Conservation (phyloP, 2,113 vertebrate species). For the Pionites leucogaster region DNA sequence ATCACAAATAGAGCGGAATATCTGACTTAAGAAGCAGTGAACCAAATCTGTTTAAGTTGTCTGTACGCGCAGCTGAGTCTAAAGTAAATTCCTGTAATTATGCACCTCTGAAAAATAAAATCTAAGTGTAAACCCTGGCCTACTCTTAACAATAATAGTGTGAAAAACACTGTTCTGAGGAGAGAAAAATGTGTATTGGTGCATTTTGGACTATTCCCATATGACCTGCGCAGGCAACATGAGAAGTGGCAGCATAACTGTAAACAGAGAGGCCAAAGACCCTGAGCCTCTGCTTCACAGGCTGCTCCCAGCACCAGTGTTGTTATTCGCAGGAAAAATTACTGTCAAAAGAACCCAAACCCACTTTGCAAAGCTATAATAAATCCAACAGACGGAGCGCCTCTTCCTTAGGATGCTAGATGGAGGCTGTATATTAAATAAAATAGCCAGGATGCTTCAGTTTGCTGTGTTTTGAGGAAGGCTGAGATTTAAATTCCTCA, state of each 20-base stretch:
- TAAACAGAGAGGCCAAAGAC: constrained; percentile 59
- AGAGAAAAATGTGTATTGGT: not conserved
- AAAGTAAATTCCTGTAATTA: not conserved
- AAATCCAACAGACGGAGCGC: not conserved
- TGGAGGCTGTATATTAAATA: not conserved
- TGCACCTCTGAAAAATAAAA: constrained; percentile 15
- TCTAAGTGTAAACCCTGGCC: not conserved
- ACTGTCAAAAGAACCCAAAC: not conserved
- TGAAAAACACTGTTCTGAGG: constrained; percentile 39
- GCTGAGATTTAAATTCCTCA: not conserved
- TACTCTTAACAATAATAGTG: not conserved
- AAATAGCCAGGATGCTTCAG: not conserved
- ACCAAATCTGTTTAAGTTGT: not conserved
- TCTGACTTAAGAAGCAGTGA: not conserved
- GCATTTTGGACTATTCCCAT: constrained; percentile 41
- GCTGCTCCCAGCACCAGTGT: not conserved
- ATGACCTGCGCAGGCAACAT: not conserved
- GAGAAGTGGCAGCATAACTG: constrained; percentile 50
- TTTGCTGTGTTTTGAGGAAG: not conserved
- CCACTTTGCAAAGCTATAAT: not conserved
- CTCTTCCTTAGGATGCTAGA: not conserved
- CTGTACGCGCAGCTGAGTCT: not conserved
- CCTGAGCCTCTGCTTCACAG: constrained; percentile 34
- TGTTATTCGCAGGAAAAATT: constrained; percentile 45
- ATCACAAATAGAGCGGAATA: constrained; percentile 6